phyloP scores from a whole-genome alignment of 1,140 invertebrate species.

The Diplogasteroides magnus region DNA sequence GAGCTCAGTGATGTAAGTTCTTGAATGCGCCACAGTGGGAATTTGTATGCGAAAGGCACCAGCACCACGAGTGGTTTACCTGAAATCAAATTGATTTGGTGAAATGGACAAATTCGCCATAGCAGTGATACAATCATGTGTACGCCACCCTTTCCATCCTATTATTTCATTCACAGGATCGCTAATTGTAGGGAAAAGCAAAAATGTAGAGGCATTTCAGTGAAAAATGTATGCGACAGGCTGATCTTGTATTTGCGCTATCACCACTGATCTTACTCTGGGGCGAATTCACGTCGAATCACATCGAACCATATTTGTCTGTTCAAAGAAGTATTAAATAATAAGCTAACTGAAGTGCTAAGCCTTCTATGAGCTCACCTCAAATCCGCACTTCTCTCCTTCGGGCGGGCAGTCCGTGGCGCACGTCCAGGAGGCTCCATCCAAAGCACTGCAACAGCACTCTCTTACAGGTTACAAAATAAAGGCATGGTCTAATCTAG shows the following conservation, averaged over 20 bases:
- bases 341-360: too few relatives aligned
- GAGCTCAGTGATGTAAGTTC: too few relatives aligned
- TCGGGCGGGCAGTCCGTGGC: not conserved
- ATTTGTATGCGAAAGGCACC: not conserved
- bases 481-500: too few relatives aligned
- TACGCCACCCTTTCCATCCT: not conserved
- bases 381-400: not conserved
- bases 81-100: not conserved
- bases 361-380: too few relatives aligned
- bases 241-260: not conserved
- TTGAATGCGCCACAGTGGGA: not conserved
- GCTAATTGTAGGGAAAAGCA: too few relatives aligned
- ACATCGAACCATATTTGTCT: too few relatives aligned
- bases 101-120: too few relatives aligned
- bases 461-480: too few relatives aligned
- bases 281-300: not conserved
- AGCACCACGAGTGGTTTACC: not conserved
- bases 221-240: not conserved
- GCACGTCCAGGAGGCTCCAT: not conserved
- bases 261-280: not conserved
- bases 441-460: not conserved
- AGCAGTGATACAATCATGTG: not conserved
- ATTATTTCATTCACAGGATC: too few relatives aligned
- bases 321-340: too few relatives aligned
- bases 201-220: too few relatives aligned